phyloP scores from a whole-genome alignment of 2,888 invertebrate genomes.

The Netelia virgata region DNA sequence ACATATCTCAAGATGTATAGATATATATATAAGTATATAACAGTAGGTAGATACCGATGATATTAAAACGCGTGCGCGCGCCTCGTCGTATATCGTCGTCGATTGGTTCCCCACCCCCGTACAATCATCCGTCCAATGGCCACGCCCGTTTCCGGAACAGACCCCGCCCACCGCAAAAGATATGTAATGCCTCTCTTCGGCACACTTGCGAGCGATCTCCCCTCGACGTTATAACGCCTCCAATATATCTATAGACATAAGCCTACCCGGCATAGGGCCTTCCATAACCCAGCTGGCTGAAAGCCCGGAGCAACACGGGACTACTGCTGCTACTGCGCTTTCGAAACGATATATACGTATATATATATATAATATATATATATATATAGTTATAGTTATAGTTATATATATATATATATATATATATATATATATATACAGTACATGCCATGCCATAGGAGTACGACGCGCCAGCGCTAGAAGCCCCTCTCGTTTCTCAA shows the following conservation, averaged over 20 bases:
- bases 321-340: slow-evolving; percentile 17
- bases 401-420: no score
- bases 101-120: slow-evolving; percentile 61
- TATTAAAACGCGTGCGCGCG: slow-evolving; percentile 64
- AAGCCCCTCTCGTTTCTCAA: slow-evolving; percentile 33
- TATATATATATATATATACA: not conserved
- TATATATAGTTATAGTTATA: not conserved
- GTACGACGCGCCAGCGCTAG: slow-evolving; percentile 40
- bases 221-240: not conserved
- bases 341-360: not conserved
- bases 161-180: slow-evolving; percentile 55
- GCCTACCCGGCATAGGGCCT: slow-evolving; percentile 6
- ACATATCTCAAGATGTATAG: not conserved
- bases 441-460: not conserved
- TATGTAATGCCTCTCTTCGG: slow-evolving; percentile 44
- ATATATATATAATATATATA: not conserved
- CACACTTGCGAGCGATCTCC: not conserved
- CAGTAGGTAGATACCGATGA: not conserved
- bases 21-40: not conserved
- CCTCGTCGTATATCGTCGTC: not conserved
- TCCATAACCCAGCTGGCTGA: slow-evolving; percentile 40
- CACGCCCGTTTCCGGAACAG: slow-evolving; percentile 51
- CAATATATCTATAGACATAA: not conserved
- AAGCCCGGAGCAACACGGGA: slow-evolving; percentile 23
- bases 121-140: slow-evolving; percentile 6